A percentile compares a stretch with the other conserved stretches of the same genome.
These are phyloP conservation scores for Galbula dea DNA, from an alignment of 2,113 vertebrate genomes.

Conservation along the genomic window DNA sequence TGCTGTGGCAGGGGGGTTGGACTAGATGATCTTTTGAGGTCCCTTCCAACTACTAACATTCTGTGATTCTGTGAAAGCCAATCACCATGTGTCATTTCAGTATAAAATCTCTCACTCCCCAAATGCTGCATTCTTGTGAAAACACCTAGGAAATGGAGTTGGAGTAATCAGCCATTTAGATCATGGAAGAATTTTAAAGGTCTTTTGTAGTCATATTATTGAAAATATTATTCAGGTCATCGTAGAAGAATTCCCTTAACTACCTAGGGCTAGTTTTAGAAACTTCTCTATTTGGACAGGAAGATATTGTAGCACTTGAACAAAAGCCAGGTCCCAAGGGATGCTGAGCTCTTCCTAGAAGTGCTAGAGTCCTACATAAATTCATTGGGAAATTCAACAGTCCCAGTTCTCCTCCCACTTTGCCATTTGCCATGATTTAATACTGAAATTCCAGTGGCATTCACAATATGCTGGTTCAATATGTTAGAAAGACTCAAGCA, in stretches of 20 bases:
- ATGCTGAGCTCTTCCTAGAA: background rate
- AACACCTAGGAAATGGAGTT: conserved; percentile 28
- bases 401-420: conserved; percentile 16
- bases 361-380: background rate
- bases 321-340: conserved; percentile 19
- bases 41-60: too few relatives aligned
- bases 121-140: conserved; percentile 14
- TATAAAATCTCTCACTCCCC: conserved; percentile 5
- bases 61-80: too few relatives aligned
- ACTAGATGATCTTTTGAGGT: too few relatives aligned
- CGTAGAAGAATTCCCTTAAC: conserved; percentile 15
- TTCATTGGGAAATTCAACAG: conserved; percentile 8
- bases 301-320: background rate
- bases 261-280: conserved; percentile 1
- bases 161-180: conserved; percentile 34
- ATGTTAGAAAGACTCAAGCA: conserved; percentile 33
- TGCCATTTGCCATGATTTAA: conserved; percentile 27
- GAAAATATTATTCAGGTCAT: conserved; percentile 22
- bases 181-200: conserved; percentile 47
- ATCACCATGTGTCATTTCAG: background rate
- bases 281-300: background rate
- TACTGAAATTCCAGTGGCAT: conserved; percentile 34
- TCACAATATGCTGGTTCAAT: conserved; percentile 48
- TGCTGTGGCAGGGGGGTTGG: too few relatives aligned
- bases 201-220: background rate